Evolutionary conservation across 2,797 vertebrate species (phyloP), one percentile per base, ranked within the genome.

Genomic region (Monodelphis domestica): DNA sequence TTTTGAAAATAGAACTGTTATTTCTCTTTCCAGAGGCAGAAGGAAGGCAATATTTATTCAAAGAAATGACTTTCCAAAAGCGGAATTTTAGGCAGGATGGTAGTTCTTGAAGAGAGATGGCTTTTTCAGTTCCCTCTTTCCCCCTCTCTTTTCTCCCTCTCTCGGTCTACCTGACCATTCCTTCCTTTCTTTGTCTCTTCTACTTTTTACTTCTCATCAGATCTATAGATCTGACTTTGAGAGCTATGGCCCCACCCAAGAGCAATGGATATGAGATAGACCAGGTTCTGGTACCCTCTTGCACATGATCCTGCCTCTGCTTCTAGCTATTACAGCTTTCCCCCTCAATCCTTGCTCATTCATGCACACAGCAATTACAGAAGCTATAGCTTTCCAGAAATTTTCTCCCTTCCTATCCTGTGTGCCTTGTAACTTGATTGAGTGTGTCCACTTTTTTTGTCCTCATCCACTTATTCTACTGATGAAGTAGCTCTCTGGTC

Each of bases 401-500:
- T 78, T 84, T 84, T 26, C 21, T 12, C 70, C 6, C 50, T 52
- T 0, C 0, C 12, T 90, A 70, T 78, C 70, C 45, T 93, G 53
- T 90, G 89, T 93, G 89, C 96, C 95, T 97, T 91, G 70, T 93
- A 96, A 91, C 53, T 93, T 50, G 24, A 84, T 84, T n/a, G 38
- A 24, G 2, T 84, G 21, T 84, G 0, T 7, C 38, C 70, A 45
- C 50, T 21, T 84, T 84, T n/a, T 84, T 84, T 50, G 70, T 84
- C 21, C 38, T 84, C 21, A 84, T 84, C 24, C 70, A 84, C 70
- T 45, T 84, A 84, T 84, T 84, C 70, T 84, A 50, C 70, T 84
- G 21, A 78, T 78, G 38, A 78, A 78, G 38, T 78, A 45, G 70
- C 7, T 84, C 70, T 90, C 57, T 57, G 0, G 91, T 51, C 88